phyloP scores from a whole-genome alignment of 1,140 invertebrate genomes.

The Drosophila bipectinata region DNA sequence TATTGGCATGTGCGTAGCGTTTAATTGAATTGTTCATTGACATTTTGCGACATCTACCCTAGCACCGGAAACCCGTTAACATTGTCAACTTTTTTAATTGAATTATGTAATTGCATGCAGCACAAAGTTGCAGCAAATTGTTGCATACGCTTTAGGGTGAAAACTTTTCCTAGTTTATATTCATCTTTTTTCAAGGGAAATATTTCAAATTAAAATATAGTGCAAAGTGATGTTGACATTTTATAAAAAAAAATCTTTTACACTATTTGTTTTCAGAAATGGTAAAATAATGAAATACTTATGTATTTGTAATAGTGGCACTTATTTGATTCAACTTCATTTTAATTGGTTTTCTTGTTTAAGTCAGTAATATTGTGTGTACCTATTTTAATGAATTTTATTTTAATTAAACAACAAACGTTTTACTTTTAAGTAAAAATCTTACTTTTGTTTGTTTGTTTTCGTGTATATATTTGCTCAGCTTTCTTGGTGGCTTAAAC shows the following conservation, averaged over 20 bases:
- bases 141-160: constrained; percentile 25
- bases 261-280: constrained; percentile 20
- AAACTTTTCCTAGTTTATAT: constrained; percentile 14
- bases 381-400: background rate
- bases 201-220: constrained; percentile 50
- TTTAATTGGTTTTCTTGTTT: background rate
- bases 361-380: background rate
- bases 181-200: constrained; percentile 8
- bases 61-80: constrained; percentile 26
- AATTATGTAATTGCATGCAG: constrained; percentile 65
- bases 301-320: background rate
- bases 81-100: constrained; percentile 75
- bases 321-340: background rate
- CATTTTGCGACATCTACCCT: constrained; percentile 25
- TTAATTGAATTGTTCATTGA: constrained; percentile 75
- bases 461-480: background rate
- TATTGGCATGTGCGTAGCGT: constrained; percentile 47
- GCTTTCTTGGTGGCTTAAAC: background rate
- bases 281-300: constrained; percentile 1
- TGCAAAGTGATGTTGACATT: background rate
- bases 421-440: background rate
- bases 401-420: background rate
- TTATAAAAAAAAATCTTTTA: background rate
- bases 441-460: background rate
- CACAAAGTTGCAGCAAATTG: constrained; percentile 52